phyloP scores from a whole-genome alignment of 2,888 invertebrate genomes.

The Timema podura region DNA sequence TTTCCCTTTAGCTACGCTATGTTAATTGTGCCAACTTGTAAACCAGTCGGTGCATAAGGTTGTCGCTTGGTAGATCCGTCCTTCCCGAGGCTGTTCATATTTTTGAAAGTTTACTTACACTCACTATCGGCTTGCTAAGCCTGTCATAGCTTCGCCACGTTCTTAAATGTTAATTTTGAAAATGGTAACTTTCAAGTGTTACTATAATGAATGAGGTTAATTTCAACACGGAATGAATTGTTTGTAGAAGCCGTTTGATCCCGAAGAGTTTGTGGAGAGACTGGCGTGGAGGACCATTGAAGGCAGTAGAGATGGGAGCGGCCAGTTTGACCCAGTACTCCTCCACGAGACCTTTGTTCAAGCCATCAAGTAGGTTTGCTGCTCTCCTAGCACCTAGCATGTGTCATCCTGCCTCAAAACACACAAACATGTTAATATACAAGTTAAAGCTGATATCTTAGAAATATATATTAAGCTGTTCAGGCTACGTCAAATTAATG shows the following conservation, averaged over 20 bases:
- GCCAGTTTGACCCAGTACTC: conserved; percentile 78
- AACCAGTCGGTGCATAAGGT: no score
- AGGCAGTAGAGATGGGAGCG: conserved; percentile 57
- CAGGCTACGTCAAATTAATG: no score
- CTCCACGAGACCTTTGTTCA: conserved; percentile 90
- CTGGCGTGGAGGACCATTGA: conserved; percentile 90
- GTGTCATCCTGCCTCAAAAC: no score
- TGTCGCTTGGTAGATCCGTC: no score
- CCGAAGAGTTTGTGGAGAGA: conserved; percentile 95
- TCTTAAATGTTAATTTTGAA: neutral
- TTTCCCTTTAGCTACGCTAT: no score
- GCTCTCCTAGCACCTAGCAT: neutral
- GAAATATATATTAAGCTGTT: no score
- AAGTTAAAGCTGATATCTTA: no score
- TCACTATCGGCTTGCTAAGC: no score
- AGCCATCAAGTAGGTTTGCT: conserved; percentile 64
- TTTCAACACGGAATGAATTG: neutral
- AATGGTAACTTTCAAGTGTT: neutral
- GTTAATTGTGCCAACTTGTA: no score
- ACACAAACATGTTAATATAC: no score
- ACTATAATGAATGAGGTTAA: neutral
- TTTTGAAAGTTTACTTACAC: no score
- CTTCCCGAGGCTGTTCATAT: no score
- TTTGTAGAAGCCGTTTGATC: conserved; percentile 88
- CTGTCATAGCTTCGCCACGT: neutral